Evolutionary conservation across 2,888 invertebrate species (phyloP), one percentile per base, ranked within the genome.

Genomic region (Coelopa pilipes): DNA sequence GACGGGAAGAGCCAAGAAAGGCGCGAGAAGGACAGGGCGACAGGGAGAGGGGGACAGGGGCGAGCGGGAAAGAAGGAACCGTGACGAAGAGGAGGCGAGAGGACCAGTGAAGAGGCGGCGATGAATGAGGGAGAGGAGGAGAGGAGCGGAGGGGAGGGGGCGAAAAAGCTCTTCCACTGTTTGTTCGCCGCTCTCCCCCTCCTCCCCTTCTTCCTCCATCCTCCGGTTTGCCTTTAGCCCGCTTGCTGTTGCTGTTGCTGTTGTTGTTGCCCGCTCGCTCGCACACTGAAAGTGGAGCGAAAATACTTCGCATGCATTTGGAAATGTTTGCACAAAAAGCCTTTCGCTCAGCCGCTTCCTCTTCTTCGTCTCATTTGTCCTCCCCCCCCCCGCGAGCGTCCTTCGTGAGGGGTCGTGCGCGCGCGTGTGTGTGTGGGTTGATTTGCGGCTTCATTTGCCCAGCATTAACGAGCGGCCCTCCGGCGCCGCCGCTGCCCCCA

Each of bases 401-500:
- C 45, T 15, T 62, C n/a, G n/a, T 62, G 15, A 10, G 13, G 13
- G 53, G 13, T n/a, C n/a, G 62, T 15, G 19, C 34, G 34, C 1
- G 1, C 34, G 1, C 34, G 62, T 62, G 24, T 62, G n/a, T 62
- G 45, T 34, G 24, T 62, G 62, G 10, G 34, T 34, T 62, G 34
- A 62, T 62, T 62, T 62, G 62, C 34, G 62, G 62, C 62, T 62
- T 34, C 13, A 62, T 62, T 62, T 62, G 62, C 34, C 34, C 45
- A 62, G 34, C 62, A 62, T 62, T n/a, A 45, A 62, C 62, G 62
- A 45, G 24, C 45, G 15, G 34, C 34, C 15, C 34, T 62, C 34
- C 13, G 34, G 13, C 34, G 21, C 4, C 13, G 3, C 53, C n/a
- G 53, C 10, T 2, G 3, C 53, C 53, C 13, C 2, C 53, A n/a